phyloP scores from a whole-genome alignment of 2,888 invertebrate species.

The Epinotia brunnichana region DNA sequence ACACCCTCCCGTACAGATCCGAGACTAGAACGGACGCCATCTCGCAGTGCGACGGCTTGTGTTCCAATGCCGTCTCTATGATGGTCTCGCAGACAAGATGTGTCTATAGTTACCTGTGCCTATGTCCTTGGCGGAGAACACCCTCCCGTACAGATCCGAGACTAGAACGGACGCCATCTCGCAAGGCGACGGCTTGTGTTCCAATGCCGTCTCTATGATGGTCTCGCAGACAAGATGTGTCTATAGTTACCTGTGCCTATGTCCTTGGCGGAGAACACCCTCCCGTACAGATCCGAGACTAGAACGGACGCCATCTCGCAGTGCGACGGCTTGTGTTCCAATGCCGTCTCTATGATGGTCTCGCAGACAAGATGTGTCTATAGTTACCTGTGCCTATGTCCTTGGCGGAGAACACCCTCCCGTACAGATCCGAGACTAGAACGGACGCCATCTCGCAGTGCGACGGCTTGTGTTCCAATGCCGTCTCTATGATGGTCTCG shows the following conservation, averaged over 20 bases:
- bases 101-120: slow-evolving; percentile 82
- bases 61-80: slow-evolving; percentile 92
- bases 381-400: slow-evolving; percentile 88
- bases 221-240: slow-evolving; percentile 87
- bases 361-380: slow-evolving; percentile 60
- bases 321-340: slow-evolving; percentile 95
- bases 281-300: slow-evolving; percentile 93
- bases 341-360: slow-evolving; percentile 90
- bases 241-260: slow-evolving; percentile 91
- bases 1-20: slow-evolving; percentile 91
- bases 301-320: slow-evolving; percentile 95
- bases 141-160: slow-evolving; percentile 92
- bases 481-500: slow-evolving; percentile 89
- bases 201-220: slow-evolving; percentile 90
- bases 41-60: slow-evolving; percentile 95
- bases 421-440: slow-evolving; percentile 93
- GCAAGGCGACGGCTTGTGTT: slow-evolving; percentile 94
- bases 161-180: slow-evolving; percentile 95
- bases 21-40: slow-evolving; percentile 95
- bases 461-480: slow-evolving; percentile 94
- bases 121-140: slow-evolving; percentile 90
- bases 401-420: slow-evolving; percentile 88
- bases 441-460: slow-evolving; percentile 96
- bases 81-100: too few species aligned
- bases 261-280: slow-evolving; percentile 89